Evolutionary conservation across 2,113 vertebrate species (phyloP).

Genomic region (Tyrannus savana): DNA sequence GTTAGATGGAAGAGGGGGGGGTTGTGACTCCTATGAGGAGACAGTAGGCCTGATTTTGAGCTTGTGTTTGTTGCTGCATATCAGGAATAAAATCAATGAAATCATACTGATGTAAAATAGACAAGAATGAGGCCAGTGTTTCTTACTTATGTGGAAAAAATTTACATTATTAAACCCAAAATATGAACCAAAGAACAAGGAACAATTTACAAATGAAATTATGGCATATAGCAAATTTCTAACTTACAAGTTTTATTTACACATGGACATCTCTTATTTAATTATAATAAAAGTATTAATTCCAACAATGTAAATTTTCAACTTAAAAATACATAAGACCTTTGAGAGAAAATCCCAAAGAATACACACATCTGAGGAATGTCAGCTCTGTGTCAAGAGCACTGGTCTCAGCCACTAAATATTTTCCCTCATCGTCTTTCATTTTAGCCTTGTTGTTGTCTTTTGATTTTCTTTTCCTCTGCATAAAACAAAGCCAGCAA

Average conservation of each 20-base stretch:
- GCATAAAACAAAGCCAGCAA: constrained; percentile 34
- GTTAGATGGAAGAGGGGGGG: not conserved
- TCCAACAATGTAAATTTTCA: constrained; percentile 39
- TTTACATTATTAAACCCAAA: constrained; percentile 14
- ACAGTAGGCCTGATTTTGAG: constrained; percentile 13
- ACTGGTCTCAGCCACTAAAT: constrained; percentile 46
- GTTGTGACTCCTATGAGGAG: constrained; percentile 5
- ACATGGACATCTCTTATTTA: constrained; percentile 57
- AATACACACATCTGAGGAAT: constrained; percentile 58
- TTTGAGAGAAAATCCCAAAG: constrained; percentile 67
- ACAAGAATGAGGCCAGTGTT: not conserved
- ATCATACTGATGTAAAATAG: not conserved
- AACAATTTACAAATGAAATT: constrained; percentile 40
- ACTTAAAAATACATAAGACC: constrained; percentile 63
- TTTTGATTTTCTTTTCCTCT: constrained; percentile 22
- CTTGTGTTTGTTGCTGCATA: constrained; percentile 40
- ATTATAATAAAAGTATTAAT: constrained; percentile 66
- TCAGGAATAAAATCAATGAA: not conserved
- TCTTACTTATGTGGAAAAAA: not conserved
- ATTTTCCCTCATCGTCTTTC: constrained; percentile 40
- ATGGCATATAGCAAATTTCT: constrained; percentile 35
- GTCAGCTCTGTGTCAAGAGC: constrained; percentile 59
- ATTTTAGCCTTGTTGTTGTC: constrained; percentile 21
- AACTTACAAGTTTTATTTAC: constrained; percentile 64
- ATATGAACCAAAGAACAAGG: not conserved